phyloP scores from a whole-genome alignment of 2,888 invertebrate species.

The Terebella lapidaria region DNA sequence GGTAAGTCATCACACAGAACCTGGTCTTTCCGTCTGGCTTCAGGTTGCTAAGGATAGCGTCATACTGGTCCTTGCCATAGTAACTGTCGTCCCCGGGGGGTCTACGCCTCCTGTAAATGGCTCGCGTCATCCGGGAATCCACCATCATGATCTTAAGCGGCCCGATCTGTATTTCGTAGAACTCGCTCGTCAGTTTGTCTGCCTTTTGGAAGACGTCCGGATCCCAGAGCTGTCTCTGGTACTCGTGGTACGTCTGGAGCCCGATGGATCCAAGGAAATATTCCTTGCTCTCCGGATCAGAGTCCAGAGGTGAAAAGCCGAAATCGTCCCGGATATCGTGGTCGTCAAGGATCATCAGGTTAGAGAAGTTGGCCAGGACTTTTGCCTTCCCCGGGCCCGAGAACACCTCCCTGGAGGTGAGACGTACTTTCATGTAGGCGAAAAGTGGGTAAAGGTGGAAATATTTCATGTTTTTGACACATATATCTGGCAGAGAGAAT shows the following conservation, averaged over 20 bases:
- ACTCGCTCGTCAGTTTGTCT: constrained; percentile 1
- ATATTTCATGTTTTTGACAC: too few relatives aligned
- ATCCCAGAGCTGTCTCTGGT: constrained; percentile 9
- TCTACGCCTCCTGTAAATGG: not conserved
- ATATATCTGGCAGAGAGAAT: too few relatives aligned
- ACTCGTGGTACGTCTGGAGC: constrained; percentile 5
- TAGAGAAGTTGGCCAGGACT: constrained; percentile 4
- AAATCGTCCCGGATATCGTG: constrained; percentile 10
- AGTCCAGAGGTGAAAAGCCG: constrained; percentile 1
- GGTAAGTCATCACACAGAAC: not conserved
- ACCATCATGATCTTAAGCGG: constrained; percentile 6
- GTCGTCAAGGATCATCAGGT: constrained; percentile 11
- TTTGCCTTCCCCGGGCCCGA: not conserved
- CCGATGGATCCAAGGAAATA: constrained; percentile 5
- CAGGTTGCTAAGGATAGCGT: not conserved
- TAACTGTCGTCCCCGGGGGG: not conserved
- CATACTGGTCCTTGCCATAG: constrained; percentile 1
- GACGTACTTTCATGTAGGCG: too few relatives aligned
- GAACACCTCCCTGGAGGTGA: not conserved
- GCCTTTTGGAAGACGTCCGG: constrained; percentile 2
- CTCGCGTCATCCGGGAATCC: not conserved
- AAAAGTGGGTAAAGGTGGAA: too few relatives aligned
- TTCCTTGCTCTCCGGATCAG: constrained; percentile 2
- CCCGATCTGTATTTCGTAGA: not conserved
- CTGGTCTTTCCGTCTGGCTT: not conserved